These are phyloP conservation scores for Glaucidium brasilianum DNA, from an alignment of 2,113 vertebrate species.

Conservation along the genomic window DNA sequence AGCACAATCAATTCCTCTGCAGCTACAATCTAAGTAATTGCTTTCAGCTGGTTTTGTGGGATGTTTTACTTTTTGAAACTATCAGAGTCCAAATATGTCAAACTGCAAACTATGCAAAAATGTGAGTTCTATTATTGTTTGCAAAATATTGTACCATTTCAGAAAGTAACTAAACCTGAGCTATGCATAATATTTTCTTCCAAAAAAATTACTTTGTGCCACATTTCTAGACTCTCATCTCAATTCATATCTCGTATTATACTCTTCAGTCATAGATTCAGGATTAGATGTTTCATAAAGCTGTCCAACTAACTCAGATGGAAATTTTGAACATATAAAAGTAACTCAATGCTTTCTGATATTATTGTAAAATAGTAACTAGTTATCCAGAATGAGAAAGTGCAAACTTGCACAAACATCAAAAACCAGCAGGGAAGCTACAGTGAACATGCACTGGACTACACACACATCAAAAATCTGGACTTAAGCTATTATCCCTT, in stretches of 20 bases:
- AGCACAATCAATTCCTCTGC: neutral
- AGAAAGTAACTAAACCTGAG: neutral
- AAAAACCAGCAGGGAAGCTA: neutral
- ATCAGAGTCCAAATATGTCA: neutral
- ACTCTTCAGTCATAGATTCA: neutral
- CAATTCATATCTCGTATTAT: neutral
- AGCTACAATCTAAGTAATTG: neutral
- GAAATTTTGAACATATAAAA: neutral
- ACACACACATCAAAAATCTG: neutral
- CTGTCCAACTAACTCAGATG: neutral
- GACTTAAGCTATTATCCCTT: neutral
- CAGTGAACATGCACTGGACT: neutral
- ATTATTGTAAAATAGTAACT: neutral
- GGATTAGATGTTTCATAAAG: neutral
- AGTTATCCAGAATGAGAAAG: neutral
- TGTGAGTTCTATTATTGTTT: neutral
- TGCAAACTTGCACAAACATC: neutral
- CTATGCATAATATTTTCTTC: neutral
- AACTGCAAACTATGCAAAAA: neutral
- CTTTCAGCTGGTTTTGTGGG: neutral
- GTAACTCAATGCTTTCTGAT: neutral
- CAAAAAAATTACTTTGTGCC: neutral
- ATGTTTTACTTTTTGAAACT: neutral
- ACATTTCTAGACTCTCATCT: neutral
- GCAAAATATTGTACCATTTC: neutral